A percentile compares a stretch with the other conserved stretches of the same genome.
These are phyloP conservation scores for Python bivittatus DNA, from an alignment of 2,113 vertebrate species.

Conservation along the genomic window DNA sequence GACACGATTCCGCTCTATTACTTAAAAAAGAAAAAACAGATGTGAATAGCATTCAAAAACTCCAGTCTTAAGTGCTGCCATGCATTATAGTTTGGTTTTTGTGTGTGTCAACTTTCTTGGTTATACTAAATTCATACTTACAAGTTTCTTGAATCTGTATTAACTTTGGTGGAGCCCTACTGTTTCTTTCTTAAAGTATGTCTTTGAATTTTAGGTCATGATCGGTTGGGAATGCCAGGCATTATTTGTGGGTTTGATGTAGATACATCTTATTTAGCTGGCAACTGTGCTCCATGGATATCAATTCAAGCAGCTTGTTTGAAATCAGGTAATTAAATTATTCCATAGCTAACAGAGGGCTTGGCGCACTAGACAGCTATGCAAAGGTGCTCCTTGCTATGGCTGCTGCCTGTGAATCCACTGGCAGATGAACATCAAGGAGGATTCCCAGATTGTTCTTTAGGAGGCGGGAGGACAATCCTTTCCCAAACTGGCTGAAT, in stretches of 20 bases:
- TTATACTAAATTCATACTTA: background rate
- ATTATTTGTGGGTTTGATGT: slow-evolving; percentile 70
- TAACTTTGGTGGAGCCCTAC: background rate
- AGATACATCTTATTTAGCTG: slow-evolving; percentile 79
- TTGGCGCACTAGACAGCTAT: background rate
- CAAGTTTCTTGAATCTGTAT: background rate
- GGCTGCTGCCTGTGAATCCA: no score
- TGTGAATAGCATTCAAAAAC: no score
- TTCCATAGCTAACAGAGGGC: background rate
- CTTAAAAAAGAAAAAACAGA: background rate
- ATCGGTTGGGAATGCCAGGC: slow-evolving; percentile 75
- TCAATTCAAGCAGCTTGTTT: slow-evolving; percentile 75
- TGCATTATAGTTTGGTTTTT: no score
- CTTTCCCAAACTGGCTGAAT: no score
- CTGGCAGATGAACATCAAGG: no score
- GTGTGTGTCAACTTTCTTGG: background rate
- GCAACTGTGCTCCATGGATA: slow-evolving; percentile 69
- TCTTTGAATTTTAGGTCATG: slow-evolving; percentile 61
- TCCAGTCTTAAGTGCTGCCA: no score
- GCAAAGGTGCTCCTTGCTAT: no score
- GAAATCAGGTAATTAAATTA: slow-evolving; percentile 44
- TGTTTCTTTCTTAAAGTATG: background rate
- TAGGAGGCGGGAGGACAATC: no score
- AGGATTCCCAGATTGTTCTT: no score
- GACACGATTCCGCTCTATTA: slow-evolving; percentile 3